Percentiles rank a stretch among this genome's conserved stretches.
These are phyloP conservation scores for Rhinogobio ventralis DNA, from an alignment of 2,797 vertebrate species.

Conservation along the genomic window DNA sequence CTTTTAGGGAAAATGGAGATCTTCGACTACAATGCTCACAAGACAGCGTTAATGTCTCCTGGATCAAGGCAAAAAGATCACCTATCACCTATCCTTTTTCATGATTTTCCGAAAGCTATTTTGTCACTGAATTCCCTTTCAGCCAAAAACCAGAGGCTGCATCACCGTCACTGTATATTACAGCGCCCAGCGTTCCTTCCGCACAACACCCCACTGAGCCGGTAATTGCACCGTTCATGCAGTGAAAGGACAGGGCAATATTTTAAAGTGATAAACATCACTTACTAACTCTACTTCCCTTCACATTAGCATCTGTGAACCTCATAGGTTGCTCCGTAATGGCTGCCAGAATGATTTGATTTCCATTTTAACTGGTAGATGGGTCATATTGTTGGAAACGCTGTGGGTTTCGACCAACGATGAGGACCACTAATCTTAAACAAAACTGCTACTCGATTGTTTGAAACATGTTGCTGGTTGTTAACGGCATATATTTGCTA, in stretches of 20 bases:
- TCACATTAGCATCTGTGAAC: conserved; percentile 48
- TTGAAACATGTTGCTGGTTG: background rate
- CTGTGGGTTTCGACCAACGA: background rate
- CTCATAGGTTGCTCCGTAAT: conserved; percentile 29
- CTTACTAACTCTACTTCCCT: conserved; percentile 48
- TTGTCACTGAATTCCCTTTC: conserved; percentile 44
- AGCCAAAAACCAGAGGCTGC: conserved; percentile 34
- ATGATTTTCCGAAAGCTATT: conserved; percentile 48
- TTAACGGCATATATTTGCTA: background rate
- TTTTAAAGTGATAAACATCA: conserved; percentile 62
- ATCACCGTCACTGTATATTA: conserved; percentile 53
- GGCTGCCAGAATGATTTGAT: conserved; percentile 35
- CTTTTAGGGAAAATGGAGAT: conserved; percentile 15
- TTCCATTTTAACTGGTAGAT: background rate
- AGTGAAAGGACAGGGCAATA: conserved; percentile 67
- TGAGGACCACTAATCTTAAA: conserved; percentile 23
- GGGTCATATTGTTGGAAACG: background rate
- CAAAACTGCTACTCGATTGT: background rate
- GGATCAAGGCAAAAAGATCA: conserved; percentile 35
- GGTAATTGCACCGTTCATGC: conserved; percentile 74
- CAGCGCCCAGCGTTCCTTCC: conserved; percentile 46
- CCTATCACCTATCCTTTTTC: conserved; percentile 12
- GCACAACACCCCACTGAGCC: conserved; percentile 70
- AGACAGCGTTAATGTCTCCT: background rate
- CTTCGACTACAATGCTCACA: background rate